phyloP scores from a whole-genome alignment of 2,888 invertebrate genomes.

The Xylota segnis region DNA sequence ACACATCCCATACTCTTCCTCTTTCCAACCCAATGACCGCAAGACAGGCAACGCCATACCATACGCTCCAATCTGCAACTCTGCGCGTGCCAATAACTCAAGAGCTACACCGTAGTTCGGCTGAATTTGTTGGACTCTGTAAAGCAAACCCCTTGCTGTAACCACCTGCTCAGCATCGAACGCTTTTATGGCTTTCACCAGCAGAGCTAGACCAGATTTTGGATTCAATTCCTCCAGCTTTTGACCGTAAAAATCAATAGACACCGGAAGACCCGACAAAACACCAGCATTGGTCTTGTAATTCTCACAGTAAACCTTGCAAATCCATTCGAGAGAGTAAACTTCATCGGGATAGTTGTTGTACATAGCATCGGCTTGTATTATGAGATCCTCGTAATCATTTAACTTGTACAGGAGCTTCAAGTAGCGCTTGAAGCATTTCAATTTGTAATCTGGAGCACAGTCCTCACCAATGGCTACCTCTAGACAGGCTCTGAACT shows the following conservation, averaged over 20 bases:
- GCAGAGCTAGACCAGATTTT: constrained; percentile 87
- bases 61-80: constrained; percentile 85
- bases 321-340: constrained; percentile 87
- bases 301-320: constrained; percentile 86
- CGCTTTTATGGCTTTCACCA: constrained; percentile 87
- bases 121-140: constrained; percentile 83
- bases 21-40: constrained; percentile 77
- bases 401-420: constrained; percentile 82
- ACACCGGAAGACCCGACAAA: constrained; percentile 70
- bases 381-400: constrained; percentile 84
- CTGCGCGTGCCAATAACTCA: constrained; percentile 85
- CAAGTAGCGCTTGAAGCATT: constrained; percentile 81
- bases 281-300: constrained; percentile 70
- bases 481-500: constrained; percentile 81
- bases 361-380: constrained; percentile 85
- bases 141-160: constrained; percentile 86
- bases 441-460: constrained; percentile 71
- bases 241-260: constrained; percentile 85
- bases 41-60: constrained; percentile 83
- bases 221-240: constrained; percentile 86
- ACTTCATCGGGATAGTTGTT: constrained; percentile 85
- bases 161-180: constrained; percentile 86
- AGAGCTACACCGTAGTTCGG: constrained; percentile 85
- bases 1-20: constrained; percentile 78
- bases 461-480: constrained; percentile 71